Evolutionary conservation across 2,113 vertebrate genomes (phyloP).

Genomic region (Corydoras maculifer): DNA sequence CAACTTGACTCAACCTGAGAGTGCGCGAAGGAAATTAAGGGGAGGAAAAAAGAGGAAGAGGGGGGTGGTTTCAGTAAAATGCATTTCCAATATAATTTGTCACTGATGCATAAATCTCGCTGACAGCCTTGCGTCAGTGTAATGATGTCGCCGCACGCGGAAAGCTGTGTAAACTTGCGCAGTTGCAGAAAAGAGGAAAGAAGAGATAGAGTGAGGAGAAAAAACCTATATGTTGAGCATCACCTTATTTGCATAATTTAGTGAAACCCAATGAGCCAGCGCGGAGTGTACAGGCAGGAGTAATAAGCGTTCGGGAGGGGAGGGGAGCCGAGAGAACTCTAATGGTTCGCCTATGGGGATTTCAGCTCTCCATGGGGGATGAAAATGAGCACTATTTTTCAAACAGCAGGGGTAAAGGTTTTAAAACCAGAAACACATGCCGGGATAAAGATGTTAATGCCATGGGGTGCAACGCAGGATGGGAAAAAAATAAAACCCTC

Average conservation of each 20-base stretch:
- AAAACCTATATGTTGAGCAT: slow-evolving; percentile 97
- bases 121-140: slow-evolving; percentile 97
- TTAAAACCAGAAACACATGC: slow-evolving; percentile 99
- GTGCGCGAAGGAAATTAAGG: slow-evolving; percentile 39
- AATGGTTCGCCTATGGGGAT: slow-evolving; percentile 99
- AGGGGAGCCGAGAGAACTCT: slow-evolving; percentile 97
- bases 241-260: slow-evolving; percentile 99
- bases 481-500: slow-evolving; percentile 26
- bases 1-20: slow-evolving; percentile 66
- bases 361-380: slow-evolving; percentile 99
- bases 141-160: slow-evolving; percentile 91
- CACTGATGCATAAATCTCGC: slow-evolving; percentile 99
- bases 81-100: slow-evolving; percentile 94
- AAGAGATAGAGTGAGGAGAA: slow-evolving; percentile 46
- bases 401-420: slow-evolving; percentile 99
- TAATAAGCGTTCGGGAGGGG: slow-evolving; percentile 99
- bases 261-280: slow-evolving; percentile 99
- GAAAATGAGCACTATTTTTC: slow-evolving; percentile 99
- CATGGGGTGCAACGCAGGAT: slow-evolving; percentile 93
- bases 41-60: slow-evolving; percentile 42
- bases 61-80: slow-evolving; percentile 55
- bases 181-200: slow-evolving; percentile 85
- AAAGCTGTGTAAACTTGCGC: slow-evolving; percentile 99
- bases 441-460: slow-evolving; percentile 99
- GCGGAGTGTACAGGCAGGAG: slow-evolving; percentile 92